phyloP scores from a whole-genome alignment of 1,140 invertebrate genomes.

The Drosophila sp. region DNA sequence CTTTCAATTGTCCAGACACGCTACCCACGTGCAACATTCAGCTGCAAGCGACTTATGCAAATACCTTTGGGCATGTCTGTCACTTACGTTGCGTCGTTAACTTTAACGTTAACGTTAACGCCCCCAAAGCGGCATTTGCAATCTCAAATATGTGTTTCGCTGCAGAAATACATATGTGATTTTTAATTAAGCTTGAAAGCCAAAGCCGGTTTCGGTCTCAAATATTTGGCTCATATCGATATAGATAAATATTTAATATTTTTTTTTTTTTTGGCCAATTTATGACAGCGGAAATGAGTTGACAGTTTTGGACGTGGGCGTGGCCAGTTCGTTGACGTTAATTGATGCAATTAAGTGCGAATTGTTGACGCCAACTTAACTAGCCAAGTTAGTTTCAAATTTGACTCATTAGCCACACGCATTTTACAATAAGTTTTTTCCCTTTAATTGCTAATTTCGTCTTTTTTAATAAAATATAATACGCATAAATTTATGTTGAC shows the following conservation, averaged over 20 bases:
- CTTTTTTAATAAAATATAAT: too few species aligned
- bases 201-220: conserved; percentile 54
- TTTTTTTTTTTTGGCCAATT: conserved; percentile 44
- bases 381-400: conserved; percentile 24
- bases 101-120: too few species aligned
- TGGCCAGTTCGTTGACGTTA: conserved; percentile 65
- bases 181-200: conserved; percentile 64
- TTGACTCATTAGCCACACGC: conserved; percentile 72
- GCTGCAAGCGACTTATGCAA: conserved; percentile 52
- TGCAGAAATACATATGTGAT: conserved; percentile 23
- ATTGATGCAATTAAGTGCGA: conserved; percentile 72
- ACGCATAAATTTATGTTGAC: conserved; percentile 61
- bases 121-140: conserved; percentile 29
- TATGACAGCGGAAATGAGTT: conserved; percentile 78
- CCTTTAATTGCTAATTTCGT: too few species aligned
- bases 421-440: conserved; percentile 27
- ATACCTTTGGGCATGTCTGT: conserved; percentile 51
- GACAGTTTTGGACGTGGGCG: conserved; percentile 65
- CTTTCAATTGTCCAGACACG: conserved; percentile 57
- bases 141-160: conserved; percentile 24
- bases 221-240: conserved; percentile 58
- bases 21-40: conserved; percentile 42
- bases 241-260: conserved; percentile 24
- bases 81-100: conserved; percentile 19
- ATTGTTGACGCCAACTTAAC: conserved; percentile 34